Base-by-base conservation (phyloP, 2,888 invertebrate species). In the Thereva unica region DNA sequence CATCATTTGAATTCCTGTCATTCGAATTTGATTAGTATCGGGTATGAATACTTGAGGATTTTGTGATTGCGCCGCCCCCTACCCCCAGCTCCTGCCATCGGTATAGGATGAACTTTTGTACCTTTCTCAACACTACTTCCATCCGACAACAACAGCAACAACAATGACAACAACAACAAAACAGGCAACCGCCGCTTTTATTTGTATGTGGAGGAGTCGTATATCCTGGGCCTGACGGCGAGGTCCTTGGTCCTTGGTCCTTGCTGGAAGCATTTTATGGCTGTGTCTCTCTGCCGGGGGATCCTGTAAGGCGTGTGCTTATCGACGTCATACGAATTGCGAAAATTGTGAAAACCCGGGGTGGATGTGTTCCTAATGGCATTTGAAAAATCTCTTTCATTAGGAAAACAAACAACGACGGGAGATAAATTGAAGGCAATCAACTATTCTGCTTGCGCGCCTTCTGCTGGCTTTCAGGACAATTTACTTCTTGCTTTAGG, bases 391-490 rank as follows among this genome's bases (percentile, higher is more conserved):
- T 67, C 66, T 67, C 66, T 68, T 67, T 67, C 67, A 67, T 67
- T 68, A 64, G 67, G 66, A 67, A 67, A 68, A 67, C 68, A 68
- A 68, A 68, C 68, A 68, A 67, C 64, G 57, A 64, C 64, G 56
- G 57, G 57, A 68, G 66, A 68, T 68, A 67, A 68, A 68, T 68
- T 68, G 67, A 53, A 64, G 68, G 68, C 68, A 68, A 68, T 68
- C 68, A 68, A 68, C 68, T 68, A 68, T 67, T 68, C 64, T 68
- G 64, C 66, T 64, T 68, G 68, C 54, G 52, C 63, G 64, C 64
- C 66, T 68, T 66, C 66, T 67, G 68, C 63, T 66, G 64, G 68
- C 68, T 68, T 68, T 68, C 68, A 68, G 68, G 68, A 68, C 66
- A 68, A 68, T 68, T 68, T 68, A 67, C 68, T 66, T 67, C 64